Conservation (phyloP, 2,797 vertebrate genomes). For the Gymnoscopelus microlampas region DNA sequence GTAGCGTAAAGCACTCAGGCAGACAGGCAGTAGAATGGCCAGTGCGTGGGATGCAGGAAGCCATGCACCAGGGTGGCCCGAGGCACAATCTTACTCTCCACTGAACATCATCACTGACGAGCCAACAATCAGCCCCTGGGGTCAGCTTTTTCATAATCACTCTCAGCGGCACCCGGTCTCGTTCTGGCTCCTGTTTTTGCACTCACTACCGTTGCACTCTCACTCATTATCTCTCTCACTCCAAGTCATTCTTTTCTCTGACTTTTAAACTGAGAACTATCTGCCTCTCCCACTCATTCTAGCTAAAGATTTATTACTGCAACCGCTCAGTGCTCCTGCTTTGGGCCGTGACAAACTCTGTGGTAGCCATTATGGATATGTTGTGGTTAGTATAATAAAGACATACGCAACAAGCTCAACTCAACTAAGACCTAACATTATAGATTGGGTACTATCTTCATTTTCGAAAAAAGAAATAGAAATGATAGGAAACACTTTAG, state of each 20-base stretch:
- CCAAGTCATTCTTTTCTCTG: slow-evolving; percentile 46
- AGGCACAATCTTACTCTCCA: slow-evolving; percentile 55
- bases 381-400: slow-evolving; percentile 30
- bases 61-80: slow-evolving; percentile 41
- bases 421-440: background rate
- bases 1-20: slow-evolving; percentile 13
- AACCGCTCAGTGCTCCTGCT: slow-evolving; percentile 63
- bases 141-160: slow-evolving; percentile 60
- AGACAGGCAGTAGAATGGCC: slow-evolving; percentile 45
- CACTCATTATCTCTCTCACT: slow-evolving; percentile 58
- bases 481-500: background rate
- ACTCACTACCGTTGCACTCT: slow-evolving; percentile 13
- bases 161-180: slow-evolving; percentile 44
- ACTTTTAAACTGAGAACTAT: slow-evolving; percentile 34
- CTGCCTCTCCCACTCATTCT: slow-evolving; percentile 23
- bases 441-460: background rate
- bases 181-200: slow-evolving; percentile 26
- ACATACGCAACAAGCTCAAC: background rate
- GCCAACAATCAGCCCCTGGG: slow-evolving; percentile 67
- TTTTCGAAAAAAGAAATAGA: background rate
- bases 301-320: slow-evolving; percentile 59
- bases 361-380: slow-evolving; percentile 64
- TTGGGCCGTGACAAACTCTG: slow-evolving; percentile 56
- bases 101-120: slow-evolving; percentile 59
- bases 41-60: slow-evolving; percentile 44